These are phyloP conservation scores for Drosophila crucigera DNA, from an alignment of 2,888 invertebrate genomes.

Conservation along the genomic window DNA sequence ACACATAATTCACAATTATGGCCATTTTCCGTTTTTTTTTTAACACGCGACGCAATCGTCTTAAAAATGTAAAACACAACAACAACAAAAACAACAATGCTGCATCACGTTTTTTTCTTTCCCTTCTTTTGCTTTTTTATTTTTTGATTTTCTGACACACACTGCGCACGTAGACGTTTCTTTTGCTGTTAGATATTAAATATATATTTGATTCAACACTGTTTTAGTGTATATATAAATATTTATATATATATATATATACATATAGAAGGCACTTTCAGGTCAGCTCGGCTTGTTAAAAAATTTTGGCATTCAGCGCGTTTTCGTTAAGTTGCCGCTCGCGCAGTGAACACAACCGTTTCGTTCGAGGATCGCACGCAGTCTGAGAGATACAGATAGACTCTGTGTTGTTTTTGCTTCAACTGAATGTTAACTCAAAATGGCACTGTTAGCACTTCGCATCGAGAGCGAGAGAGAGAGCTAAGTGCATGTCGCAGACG, in stretches of 20 bases:
- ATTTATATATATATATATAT: conserved; percentile 2
- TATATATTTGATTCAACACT: conserved; percentile 30
- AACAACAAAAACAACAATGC: conserved; percentile 25
- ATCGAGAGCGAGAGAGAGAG: conserved; percentile 22
- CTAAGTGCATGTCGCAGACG: conserved; percentile 51
- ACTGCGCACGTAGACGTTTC: conserved; percentile 63
- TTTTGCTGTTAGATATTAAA: conserved; percentile 19
- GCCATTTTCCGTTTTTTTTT: background rate
- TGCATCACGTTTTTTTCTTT: conserved; percentile 65
- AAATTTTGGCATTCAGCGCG: conserved; percentile 55
- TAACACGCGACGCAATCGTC: conserved; percentile 49
- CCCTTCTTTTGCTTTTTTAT: conserved; percentile 27
- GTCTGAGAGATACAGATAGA: conserved; percentile 73
- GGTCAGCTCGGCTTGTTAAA: conserved; percentile 42
- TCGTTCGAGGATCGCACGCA: conserved; percentile 81
- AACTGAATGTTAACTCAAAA: conserved; percentile 49
- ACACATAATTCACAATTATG: conserved; percentile 60
- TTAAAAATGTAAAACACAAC: conserved; percentile 40
- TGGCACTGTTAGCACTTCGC: conserved; percentile 52
- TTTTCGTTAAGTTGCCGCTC: conserved; percentile 53
- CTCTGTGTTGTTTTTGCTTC: conserved; percentile 36
- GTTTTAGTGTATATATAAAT: conserved; percentile 34
- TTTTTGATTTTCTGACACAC: conserved; percentile 42
- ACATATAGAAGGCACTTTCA: conserved; percentile 37
- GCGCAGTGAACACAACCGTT: conserved; percentile 70